Conservation (phyloP, 2,113 vertebrate species). For the Micromys minutus region DNA sequence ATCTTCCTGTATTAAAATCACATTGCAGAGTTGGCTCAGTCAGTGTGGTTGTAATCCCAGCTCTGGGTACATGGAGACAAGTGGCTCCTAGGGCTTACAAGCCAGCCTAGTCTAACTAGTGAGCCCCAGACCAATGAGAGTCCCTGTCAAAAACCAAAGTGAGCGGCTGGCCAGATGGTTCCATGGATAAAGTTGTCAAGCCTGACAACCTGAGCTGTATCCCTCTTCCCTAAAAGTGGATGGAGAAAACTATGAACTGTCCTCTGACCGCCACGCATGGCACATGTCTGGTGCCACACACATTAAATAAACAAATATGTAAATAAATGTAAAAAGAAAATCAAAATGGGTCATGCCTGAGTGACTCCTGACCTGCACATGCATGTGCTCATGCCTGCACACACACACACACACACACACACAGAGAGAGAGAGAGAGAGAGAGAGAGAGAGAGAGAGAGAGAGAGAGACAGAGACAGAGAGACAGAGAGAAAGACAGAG, state of each 20-base stretch:
- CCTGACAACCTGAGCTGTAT: not conserved
- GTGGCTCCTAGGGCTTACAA: not conserved
- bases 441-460: no score
- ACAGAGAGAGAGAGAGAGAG: no score
- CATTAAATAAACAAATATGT: not conserved
- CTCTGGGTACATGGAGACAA: not conserved
- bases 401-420: not conserved
- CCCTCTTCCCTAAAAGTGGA: not conserved
- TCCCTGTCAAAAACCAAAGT: not conserved
- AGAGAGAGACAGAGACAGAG: no score
- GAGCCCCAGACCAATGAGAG: not conserved
- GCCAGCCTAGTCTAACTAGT: not conserved
- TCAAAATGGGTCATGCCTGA: not conserved
- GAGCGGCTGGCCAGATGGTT: not conserved
- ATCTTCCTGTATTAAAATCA: slow-evolving; percentile 11
- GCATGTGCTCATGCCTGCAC: not conserved
- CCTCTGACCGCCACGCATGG: not conserved
- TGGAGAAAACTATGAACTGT: not conserved
- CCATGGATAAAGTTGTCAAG: not conserved
- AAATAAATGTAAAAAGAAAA: not conserved
- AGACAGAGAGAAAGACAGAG: no score
- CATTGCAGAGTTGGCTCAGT: not conserved
- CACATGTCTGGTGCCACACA: not conserved
- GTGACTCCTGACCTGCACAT: not conserved
- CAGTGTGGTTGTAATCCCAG: not conserved